Evolutionary conservation across 2,797 vertebrate genomes (phyloP).

Genomic region (Lutjanus campechanus): DNA sequence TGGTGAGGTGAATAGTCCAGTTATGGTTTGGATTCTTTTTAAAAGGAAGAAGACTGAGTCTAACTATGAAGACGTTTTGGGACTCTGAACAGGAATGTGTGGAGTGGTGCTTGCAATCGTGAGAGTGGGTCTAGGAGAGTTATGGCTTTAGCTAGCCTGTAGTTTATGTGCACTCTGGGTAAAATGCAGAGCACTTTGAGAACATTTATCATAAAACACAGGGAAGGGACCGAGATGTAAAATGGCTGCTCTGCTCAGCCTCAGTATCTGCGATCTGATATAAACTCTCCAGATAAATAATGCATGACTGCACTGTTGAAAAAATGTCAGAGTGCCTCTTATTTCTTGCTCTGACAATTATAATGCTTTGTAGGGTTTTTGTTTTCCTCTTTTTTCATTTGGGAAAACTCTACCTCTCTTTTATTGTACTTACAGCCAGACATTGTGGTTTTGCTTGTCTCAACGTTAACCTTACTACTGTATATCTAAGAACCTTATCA

Average conservation of each 20-base stretch:
- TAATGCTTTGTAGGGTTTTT: constrained; percentile 70
- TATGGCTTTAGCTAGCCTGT: constrained; percentile 79
- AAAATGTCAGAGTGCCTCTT: constrained; percentile 76
- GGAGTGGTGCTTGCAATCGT: constrained; percentile 74
- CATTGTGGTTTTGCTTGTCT: constrained; percentile 32
- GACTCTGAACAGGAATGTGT: constrained; percentile 65
- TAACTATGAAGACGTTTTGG: constrained; percentile 54
- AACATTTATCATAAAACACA: constrained; percentile 86
- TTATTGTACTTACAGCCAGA: constrained; percentile 49
- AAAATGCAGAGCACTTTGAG: constrained; percentile 85
- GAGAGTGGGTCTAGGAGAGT: constrained; percentile 78
- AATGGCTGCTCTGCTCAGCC: constrained; percentile 79
- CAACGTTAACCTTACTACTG: constrained; percentile 19
- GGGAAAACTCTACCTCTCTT: constrained; percentile 47
- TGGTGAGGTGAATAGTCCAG: constrained; percentile 27
- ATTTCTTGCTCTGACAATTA: constrained; percentile 78
- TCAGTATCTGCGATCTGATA: constrained; percentile 77
- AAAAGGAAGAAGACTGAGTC: constrained; percentile 34
- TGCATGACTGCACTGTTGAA: constrained; percentile 68
- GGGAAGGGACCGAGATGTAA: constrained; percentile 77
- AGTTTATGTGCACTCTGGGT: constrained; percentile 85
- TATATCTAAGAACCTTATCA: constrained; percentile 17
- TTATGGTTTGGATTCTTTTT: constrained; percentile 25
- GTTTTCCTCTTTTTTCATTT: constrained; percentile 62
- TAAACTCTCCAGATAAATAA: constrained; percentile 83